phyloP scores from a whole-genome alignment of 2,797 vertebrate species.

The Rhinogobio ventralis region DNA sequence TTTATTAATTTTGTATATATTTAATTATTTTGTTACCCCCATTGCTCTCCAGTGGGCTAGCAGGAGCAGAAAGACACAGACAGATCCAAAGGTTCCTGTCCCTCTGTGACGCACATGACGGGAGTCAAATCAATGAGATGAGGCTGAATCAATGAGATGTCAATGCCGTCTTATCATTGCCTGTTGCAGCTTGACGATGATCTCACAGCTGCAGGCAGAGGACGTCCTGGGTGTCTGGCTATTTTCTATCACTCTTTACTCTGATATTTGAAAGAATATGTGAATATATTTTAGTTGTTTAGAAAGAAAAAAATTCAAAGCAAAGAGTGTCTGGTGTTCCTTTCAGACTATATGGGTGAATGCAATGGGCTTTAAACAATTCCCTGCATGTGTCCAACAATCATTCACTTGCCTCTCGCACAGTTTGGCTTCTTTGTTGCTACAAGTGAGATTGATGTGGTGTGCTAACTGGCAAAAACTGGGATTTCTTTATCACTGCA shows the following conservation, averaged over 20 bases:
- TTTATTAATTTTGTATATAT: slow-evolving; percentile 58
- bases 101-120: slow-evolving; percentile 53
- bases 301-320: neutral
- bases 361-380: neutral
- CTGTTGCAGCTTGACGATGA: slow-evolving; percentile 47
- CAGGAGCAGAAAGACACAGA: slow-evolving; percentile 39
- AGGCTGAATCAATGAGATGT: slow-evolving; percentile 59
- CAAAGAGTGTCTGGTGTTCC: neutral
- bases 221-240: slow-evolving; percentile 40
- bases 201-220: slow-evolving; percentile 41
- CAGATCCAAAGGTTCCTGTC: slow-evolving; percentile 37
- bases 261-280: neutral
- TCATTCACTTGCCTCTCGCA: slow-evolving; percentile 31
- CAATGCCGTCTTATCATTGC: slow-evolving; percentile 55
- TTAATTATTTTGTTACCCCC: slow-evolving; percentile 39
- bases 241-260: slow-evolving; percentile 2
- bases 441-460: slow-evolving; percentile 49
- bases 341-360: neutral
- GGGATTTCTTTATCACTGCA: slow-evolving; percentile 57
- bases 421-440: slow-evolving; percentile 21
- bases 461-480: slow-evolving; percentile 45
- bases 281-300: neutral
- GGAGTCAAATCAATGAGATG: slow-evolving; percentile 49
- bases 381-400: slow-evolving; percentile 4
- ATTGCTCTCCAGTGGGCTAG: neutral